phyloP scores from a whole-genome alignment of 2,888 invertebrate species.

The Drosophila lutescens region DNA sequence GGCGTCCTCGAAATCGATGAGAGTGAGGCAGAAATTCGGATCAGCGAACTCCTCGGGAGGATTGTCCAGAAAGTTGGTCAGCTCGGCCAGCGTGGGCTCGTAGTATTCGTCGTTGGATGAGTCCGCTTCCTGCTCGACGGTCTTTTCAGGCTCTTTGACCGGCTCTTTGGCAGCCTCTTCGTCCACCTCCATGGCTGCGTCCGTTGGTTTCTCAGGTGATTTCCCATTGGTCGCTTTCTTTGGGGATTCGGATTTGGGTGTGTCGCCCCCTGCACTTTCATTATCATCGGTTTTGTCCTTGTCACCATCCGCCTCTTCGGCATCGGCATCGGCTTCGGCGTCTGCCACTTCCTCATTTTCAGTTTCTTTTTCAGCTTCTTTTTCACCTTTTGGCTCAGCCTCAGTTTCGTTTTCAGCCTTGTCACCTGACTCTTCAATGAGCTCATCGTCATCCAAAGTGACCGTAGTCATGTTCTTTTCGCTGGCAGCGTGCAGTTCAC shows the following conservation, averaged over 20 bases:
- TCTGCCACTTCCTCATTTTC: neutral
- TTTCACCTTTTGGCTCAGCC: conserved; percentile 22
- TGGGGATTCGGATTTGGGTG: neutral
- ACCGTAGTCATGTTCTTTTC: conserved; percentile 82
- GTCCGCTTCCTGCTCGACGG: conserved; percentile 64
- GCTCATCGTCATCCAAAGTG: conserved; percentile 81
- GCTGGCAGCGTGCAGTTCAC: conserved; percentile 75
- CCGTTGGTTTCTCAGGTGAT: neutral
- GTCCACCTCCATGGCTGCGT: conserved; percentile 78
- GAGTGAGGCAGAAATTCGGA: conserved; percentile 88
- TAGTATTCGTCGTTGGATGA: conserved; percentile 56
- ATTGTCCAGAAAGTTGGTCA: conserved; percentile 88
- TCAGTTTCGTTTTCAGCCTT: conserved; percentile 10
- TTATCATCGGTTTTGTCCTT: neutral
- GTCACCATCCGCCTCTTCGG: neutral
- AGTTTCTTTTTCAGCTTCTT: neutral
- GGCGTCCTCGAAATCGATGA: conserved; percentile 91
- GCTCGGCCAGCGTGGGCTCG: conserved; percentile 85
- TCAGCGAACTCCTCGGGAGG: conserved; percentile 88
- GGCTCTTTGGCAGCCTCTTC: conserved; percentile 58
- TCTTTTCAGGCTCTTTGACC: conserved; percentile 35
- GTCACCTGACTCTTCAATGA: conserved; percentile 51
- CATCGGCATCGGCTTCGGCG: too few relatives aligned
- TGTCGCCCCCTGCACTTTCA: neutral
- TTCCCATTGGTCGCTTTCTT: conserved; percentile 43